Evolutionary conservation across 2,888 invertebrate species (phyloP).

Genomic region (Rhingia rostrata): DNA sequence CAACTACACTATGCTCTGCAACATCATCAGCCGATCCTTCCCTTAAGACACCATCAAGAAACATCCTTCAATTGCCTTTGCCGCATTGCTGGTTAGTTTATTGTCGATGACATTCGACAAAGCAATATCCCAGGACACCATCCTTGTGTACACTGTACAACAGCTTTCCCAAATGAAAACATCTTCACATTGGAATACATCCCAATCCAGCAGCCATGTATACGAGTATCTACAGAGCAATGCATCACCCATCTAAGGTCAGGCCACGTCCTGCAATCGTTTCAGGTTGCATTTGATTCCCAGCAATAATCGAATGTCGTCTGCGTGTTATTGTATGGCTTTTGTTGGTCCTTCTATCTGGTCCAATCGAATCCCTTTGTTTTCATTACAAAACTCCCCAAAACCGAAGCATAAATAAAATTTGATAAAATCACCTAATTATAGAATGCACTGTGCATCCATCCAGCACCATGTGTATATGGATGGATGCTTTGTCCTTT

Average conservation of each 20-base stretch:
- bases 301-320: conserved; percentile 69
- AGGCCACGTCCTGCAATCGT: conserved; percentile 29
- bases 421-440: conserved; percentile 78
- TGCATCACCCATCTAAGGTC: conserved; percentile 39
- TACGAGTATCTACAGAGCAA: conserved; percentile 6
- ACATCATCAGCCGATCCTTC: conserved; percentile 1
- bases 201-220: not conserved
- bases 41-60: conserved; percentile 35
- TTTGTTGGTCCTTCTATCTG: conserved; percentile 8
- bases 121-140: conserved; percentile 29
- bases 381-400: conserved; percentile 65
- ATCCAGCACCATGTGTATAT: conserved; percentile 14
- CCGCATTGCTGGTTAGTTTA: conserved; percentile 58
- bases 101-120: conserved; percentile 46
- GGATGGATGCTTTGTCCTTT: conserved; percentile 29
- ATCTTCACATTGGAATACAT: conserved; percentile 49
- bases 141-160: conserved; percentile 22
- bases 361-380: conserved; percentile 52
- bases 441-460: conserved; percentile 75
- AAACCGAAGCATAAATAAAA: conserved; percentile 76
- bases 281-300: conserved; percentile 56
- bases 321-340: conserved; percentile 3
- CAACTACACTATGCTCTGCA: too few species aligned
- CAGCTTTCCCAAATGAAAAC: conserved; percentile 48
- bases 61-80: conserved; percentile 51